Conservation (phyloP, 2,888 invertebrate genomes). For the Pachliopta kotzebuea region DNA sequence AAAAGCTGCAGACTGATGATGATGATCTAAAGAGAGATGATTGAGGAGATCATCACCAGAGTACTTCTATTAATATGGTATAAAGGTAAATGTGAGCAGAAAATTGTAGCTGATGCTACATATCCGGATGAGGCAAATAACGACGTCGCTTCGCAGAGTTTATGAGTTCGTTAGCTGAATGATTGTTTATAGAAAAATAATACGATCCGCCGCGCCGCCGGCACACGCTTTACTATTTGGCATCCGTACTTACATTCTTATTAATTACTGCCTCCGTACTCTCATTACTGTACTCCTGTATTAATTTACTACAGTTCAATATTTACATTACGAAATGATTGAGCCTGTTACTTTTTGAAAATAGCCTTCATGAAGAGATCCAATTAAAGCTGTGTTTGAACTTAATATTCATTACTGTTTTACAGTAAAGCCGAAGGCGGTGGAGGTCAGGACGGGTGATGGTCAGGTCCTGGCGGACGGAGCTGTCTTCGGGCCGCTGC, state of each 20-base stretch:
- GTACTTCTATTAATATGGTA: too few relatives aligned
- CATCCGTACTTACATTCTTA: conserved; percentile 7
- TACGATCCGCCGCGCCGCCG: conserved; percentile 2
- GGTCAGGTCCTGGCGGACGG: conserved; percentile 83
- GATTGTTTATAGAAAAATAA: conserved; percentile 24
- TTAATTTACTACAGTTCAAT: neutral
- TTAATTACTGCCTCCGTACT: conserved; percentile 13
- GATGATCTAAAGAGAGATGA: too few relatives aligned
- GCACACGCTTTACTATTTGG: conserved; percentile 14
- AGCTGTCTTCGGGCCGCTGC: conserved; percentile 84
- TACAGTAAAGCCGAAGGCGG: conserved; percentile 90
- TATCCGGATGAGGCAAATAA: conserved; percentile 20
- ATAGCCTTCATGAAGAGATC: too few relatives aligned
- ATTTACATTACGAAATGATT: neutral
- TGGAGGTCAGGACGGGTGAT: conserved; percentile 84
- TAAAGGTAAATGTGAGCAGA: too few relatives aligned
- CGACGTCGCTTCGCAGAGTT: conserved; percentile 16
- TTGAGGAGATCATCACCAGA: too few relatives aligned
- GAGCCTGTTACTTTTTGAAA: too few relatives aligned
- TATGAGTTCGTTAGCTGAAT: conserved; percentile 24
- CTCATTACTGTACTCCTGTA: neutral
- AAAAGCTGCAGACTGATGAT: too few relatives aligned
- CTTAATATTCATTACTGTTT: conserved; percentile 51
- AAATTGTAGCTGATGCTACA: conserved; percentile 3
- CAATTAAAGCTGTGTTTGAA: too few relatives aligned